phyloP scores from a whole-genome alignment of 2,888 invertebrate species.

The Schizotus pectinicornis region DNA sequence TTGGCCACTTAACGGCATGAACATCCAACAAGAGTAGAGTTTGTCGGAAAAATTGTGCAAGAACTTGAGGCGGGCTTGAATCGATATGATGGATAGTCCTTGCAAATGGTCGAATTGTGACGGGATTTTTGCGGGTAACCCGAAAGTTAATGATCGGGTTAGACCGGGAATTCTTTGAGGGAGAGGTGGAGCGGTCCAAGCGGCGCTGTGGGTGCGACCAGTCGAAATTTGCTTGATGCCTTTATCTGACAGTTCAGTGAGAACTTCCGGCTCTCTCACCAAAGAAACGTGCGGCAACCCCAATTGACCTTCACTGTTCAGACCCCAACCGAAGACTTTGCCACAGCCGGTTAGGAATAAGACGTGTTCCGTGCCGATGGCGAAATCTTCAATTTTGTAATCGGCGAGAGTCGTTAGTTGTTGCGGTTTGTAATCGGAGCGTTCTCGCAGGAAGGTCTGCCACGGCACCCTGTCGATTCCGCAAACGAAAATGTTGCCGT shows the following conservation, averaged over 20 bases:
- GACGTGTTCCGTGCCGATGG: constrained; percentile 68
- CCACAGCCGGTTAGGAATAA: constrained; percentile 64
- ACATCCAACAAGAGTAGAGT: constrained; percentile 65
- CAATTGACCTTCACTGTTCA: constrained; percentile 68
- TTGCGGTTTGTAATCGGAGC: constrained; percentile 63
- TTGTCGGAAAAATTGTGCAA: constrained; percentile 69
- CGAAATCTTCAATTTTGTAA: constrained; percentile 64
- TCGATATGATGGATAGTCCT: constrained; percentile 59
- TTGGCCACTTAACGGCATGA: constrained; percentile 60
- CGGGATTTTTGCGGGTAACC: constrained; percentile 63
- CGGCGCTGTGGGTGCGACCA: constrained; percentile 68
- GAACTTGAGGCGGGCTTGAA: constrained; percentile 63
- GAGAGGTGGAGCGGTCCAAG: constrained; percentile 66
- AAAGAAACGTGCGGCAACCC: constrained; percentile 65
- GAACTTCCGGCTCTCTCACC: constrained; percentile 64
- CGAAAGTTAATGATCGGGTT: constrained; percentile 61
- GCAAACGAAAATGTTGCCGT: constrained; percentile 66
- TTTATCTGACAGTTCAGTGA: constrained; percentile 62
- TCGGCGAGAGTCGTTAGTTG: constrained; percentile 59
- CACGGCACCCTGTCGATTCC: constrained; percentile 67
- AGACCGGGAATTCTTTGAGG: constrained; percentile 61
- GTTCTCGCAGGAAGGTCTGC: constrained; percentile 60
- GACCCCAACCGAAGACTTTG: constrained; percentile 69
- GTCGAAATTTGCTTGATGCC: constrained; percentile 67
- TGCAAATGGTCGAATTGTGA: constrained; percentile 64